phyloP scores from a whole-genome alignment of 2,888 invertebrate genomes.

The Osmoderma eremita region DNA sequence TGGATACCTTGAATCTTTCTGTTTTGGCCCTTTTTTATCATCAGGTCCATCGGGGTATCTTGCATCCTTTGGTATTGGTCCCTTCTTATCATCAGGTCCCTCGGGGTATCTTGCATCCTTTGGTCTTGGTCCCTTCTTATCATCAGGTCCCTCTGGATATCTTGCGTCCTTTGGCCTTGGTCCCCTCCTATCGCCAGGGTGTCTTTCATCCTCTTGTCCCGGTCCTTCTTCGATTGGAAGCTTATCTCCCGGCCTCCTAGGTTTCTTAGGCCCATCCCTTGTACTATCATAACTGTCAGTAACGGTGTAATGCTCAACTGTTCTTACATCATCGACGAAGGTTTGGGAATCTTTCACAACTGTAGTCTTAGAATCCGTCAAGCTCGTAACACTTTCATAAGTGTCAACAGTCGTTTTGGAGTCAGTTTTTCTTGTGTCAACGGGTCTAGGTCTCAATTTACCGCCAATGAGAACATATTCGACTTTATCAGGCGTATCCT shows the following conservation, averaged over 20 bases:
- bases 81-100: background rate
- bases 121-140: conserved; percentile 11
- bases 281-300: conserved; percentile 48
- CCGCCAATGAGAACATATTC: conserved; percentile 31
- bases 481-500: conserved; percentile 19
- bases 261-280: conserved; percentile 43
- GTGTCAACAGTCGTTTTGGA: conserved; percentile 52
- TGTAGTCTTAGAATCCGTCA: conserved; percentile 54
- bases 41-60: background rate
- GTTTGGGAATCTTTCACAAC: conserved; percentile 53
- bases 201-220: background rate
- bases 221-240: conserved; percentile 38
- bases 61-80: too few species aligned
- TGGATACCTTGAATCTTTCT: background rate
- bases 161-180: background rate
- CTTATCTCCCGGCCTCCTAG: conserved; percentile 38
- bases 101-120: conserved; percentile 12
- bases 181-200: background rate
- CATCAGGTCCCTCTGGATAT: background rate
- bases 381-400: conserved; percentile 51
- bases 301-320: conserved; percentile 55
- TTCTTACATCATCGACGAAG: conserved; percentile 52
- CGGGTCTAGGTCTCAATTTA: conserved; percentile 19
- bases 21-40: conserved; percentile 6
- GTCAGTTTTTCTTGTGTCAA: conserved; percentile 42